A percentile compares a stretch with the other conserved stretches of the same genome.
Conservation (phyloP, 2,888 invertebrate species). For the Dasypolia templi region DNA sequence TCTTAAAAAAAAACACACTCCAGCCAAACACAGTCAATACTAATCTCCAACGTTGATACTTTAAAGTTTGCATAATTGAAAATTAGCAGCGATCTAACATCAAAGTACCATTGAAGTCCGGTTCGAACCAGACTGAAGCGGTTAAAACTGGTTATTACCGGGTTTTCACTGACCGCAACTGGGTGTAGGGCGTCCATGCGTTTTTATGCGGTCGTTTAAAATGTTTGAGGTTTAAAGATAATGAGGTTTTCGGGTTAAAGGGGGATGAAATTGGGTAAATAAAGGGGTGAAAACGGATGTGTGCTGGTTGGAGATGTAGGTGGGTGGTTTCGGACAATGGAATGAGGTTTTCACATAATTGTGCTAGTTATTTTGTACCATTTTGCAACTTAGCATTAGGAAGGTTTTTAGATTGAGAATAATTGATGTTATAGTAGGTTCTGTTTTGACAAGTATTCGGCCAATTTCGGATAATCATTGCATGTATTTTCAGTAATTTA, state of each 20-base stretch:
- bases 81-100: constrained; percentile 68
- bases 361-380: constrained; percentile 36
- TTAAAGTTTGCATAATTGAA: constrained; percentile 69
- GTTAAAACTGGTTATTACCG: constrained; percentile 74
- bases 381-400: neutral
- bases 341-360: constrained; percentile 31
- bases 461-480: constrained; percentile 11
- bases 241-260: constrained; percentile 54
- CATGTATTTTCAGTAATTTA: neutral
- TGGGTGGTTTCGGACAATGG: constrained; percentile 14
- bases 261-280: constrained; percentile 59
- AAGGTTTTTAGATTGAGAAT: neutral
- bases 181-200: constrained; percentile 68
- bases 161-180: constrained; percentile 71
- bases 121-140: constrained; percentile 64
- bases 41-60: constrained; percentile 55
- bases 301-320: constrained; percentile 20
- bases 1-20: constrained; percentile 14
- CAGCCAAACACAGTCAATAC: constrained; percentile 48
- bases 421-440: neutral
- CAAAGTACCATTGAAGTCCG: constrained; percentile 73
- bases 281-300: constrained; percentile 51
- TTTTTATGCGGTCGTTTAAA: constrained; percentile 71
- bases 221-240: constrained; percentile 64
- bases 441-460: neutral